Evolutionary conservation across 2,797 vertebrate species (phyloP).

Genomic region (Gouania willdenowi): DNA sequence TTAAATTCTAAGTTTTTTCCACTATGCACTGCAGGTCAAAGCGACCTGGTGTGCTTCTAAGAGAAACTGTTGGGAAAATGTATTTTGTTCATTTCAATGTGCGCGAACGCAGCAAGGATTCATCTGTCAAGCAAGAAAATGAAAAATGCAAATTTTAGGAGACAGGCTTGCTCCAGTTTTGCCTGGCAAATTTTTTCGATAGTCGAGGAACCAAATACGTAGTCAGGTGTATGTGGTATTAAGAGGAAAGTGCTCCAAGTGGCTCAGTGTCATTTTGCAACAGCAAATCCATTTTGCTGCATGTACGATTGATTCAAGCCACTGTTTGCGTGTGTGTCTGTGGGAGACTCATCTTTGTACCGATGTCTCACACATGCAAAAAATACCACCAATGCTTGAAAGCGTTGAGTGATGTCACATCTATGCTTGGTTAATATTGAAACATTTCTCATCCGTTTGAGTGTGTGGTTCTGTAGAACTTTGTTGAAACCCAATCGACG

Average conservation of each 20-base stretch:
- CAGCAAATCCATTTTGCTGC: conserved; percentile 37
- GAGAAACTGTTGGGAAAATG: conserved; percentile 22
- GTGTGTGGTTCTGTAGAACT: conserved; percentile 2
- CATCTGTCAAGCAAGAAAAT: conserved; percentile 36
- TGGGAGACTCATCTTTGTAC: conserved; percentile 12
- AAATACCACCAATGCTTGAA: conserved; percentile 2
- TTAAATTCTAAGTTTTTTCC: conserved; percentile 38
- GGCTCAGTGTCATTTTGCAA: conserved; percentile 21
- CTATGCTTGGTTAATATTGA: neutral
- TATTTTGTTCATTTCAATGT: conserved; percentile 35
- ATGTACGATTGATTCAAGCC: conserved; percentile 45
- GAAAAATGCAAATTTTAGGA: conserved; percentile 47
- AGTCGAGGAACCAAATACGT: conserved; percentile 15
- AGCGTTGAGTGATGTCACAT: neutral
- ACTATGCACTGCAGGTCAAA: conserved; percentile 17
- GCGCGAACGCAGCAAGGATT: conserved; percentile 34
- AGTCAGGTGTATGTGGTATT: conserved; percentile 12
- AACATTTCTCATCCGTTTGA: conserved; percentile 1
- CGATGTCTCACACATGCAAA: conserved; percentile 2
- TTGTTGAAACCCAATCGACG: neutral
- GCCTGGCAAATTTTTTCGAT: conserved; percentile 27
- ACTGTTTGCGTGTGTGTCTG: conserved; percentile 33
- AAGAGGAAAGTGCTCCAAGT: conserved; percentile 28
- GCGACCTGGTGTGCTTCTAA: conserved; percentile 3
- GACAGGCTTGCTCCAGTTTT: conserved; percentile 24